Percentiles rank a stretch among this genome's conserved stretches.
Evolutionary conservation across 92 coral and sea anemone species (phyloP).

Genomic region (Epizoanthus rinbou): DNA sequence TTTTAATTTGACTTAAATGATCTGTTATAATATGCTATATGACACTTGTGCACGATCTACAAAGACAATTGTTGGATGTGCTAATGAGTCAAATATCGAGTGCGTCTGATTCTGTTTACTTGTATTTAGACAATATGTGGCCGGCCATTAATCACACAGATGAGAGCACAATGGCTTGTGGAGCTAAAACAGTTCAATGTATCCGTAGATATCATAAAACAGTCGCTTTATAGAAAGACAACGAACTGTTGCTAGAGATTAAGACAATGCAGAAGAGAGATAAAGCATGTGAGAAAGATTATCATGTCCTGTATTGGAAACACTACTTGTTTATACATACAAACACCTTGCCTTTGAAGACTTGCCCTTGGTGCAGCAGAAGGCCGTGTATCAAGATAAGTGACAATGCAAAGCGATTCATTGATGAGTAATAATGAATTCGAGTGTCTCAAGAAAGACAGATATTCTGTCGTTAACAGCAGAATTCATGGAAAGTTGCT

Average conservation of each 20-base stretch:
- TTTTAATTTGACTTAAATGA: neutral
- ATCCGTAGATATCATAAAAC: neutral
- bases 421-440: neutral
- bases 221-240: neutral
- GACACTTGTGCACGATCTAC: neutral
- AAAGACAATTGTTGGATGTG: no score
- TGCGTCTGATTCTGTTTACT: neutral
- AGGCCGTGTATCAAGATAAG: conserved; percentile 27
- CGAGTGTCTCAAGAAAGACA: neutral
- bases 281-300: neutral
- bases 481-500: neutral
- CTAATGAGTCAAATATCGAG: neutral
- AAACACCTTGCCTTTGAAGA: conserved; percentile 40
- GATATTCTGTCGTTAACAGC: neutral
- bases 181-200: neutral
- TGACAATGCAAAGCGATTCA: conserved; percentile 24
- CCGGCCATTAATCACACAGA: no score
- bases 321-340: neutral
- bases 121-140: no score
- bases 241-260: neutral
- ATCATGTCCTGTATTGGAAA: neutral
- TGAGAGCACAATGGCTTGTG: no score
- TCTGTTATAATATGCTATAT: neutral
- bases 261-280: neutral
- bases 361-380: conserved; percentile 24